Evolutionary conservation across 2,888 invertebrate genomes (phyloP).

Genomic region (Clostera curtula): DNA sequence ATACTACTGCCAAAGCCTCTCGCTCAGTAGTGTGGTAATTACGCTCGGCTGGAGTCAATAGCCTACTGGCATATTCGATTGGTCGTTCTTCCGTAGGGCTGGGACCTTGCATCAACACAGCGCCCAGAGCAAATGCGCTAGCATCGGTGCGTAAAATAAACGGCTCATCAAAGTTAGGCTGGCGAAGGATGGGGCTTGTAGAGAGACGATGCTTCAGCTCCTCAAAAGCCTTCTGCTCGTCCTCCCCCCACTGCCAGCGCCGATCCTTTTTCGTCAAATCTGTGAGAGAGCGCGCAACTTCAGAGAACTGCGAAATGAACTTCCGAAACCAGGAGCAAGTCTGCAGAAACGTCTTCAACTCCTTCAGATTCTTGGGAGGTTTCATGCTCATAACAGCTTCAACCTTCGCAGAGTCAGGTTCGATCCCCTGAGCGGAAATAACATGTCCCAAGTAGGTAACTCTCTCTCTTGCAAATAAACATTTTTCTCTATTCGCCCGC

Average conservation of each 20-base stretch:
- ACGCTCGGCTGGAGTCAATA: constrained; percentile 3
- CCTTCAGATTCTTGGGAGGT: constrained; percentile 7
- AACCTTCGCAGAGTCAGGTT: constrained; percentile 13
- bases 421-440: constrained; percentile 9
- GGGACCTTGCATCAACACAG: constrained; percentile 9
- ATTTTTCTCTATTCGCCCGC: constrained; percentile 4
- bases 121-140: constrained; percentile 8
- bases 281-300: constrained; percentile 13
- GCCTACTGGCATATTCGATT: constrained; percentile 3
- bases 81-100: not conserved
- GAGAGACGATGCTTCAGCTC: constrained; percentile 4
- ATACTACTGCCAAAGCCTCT: constrained; percentile 6
- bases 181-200: constrained; percentile 6
- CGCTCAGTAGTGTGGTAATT: constrained; percentile 4
- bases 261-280: constrained; percentile 11
- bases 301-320: constrained; percentile 16
- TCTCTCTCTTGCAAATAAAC: constrained; percentile 5
- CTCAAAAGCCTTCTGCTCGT: constrained; percentile 8
- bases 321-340: constrained; percentile 21
- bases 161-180: constrained; percentile 5
- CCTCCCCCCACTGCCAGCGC: constrained; percentile 8
- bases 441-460: constrained; percentile 16
- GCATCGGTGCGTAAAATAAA: constrained; percentile 7
- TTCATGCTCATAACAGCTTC: constrained; percentile 10
- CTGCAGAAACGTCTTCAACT: constrained; percentile 6